Base-by-base conservation (phyloP, 2,888 invertebrate species). In the Hanleya hanleyi region DNA sequence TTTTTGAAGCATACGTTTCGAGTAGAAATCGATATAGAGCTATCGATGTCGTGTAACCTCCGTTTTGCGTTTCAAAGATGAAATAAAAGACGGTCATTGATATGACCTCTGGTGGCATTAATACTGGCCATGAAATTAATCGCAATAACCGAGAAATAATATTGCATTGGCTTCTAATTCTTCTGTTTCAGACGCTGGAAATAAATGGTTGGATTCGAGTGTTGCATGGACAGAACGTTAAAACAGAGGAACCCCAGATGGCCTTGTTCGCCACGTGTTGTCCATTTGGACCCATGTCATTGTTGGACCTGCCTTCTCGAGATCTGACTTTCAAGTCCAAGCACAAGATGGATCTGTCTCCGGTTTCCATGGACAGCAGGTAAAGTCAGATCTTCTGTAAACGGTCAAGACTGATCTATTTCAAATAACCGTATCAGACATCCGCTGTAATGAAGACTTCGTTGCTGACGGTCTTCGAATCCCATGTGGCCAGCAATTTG, bases 301-400 rank as follows among this genome's bases (percentile, higher is more conserved):
- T 98, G 68, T 93, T 98, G 72, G 99, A 99, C 91, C 96, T 98
- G 81, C 98, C 98, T 4, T 97, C 98, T 89, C 97, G 99, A 90
- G 99, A 99, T 92, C 96, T 98, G 84, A 98, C 99, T 95, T 98
- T 99, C 92, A 99, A 99, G 92, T 98, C 97, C 91, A 99, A 99
- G 92, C 99, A 99, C 92, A 98, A 98, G 90, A 93, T 99, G 86
- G 99, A 99, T 92, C 94, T 99, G 73, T 95, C 96, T 77, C 93
- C 98, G 80, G 96, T 98, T 83, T 98, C 97, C 57, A 98, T 99
- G 97, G 99, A 99, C 92, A 97, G 96, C 92, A 94, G 96, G 95
- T 96, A 88, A 79, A 73, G 29, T 47, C 15, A 1, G 22, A 1
- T n/a, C 5, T 66, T 71, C 36, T 37, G 26, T 3, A n/a, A n/a